Conservation (phyloP, 2,888 invertebrate genomes). For the Arrhopalites spinosus region DNA sequence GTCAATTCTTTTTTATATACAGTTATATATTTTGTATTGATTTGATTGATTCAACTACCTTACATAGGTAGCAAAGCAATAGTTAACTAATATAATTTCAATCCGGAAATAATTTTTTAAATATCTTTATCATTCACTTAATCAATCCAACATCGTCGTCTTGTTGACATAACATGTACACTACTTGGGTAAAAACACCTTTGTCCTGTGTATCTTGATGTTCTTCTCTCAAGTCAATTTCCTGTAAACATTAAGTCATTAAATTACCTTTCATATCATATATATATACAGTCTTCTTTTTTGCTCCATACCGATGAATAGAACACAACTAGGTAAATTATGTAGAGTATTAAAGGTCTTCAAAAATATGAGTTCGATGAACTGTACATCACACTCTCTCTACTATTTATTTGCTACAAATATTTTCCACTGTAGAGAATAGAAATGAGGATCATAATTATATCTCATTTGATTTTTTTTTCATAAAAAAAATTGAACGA, state of each 20-base stretch:
- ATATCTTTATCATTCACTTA: background rate
- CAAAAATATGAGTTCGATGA: constrained; percentile 22
- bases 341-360: background rate
- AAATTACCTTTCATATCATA: background rate
- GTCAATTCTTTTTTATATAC: background rate
- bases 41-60: background rate
- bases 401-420: too few species aligned
- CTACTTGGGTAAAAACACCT: background rate
- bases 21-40: background rate
- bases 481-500: background rate
- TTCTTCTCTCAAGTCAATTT: constrained; percentile 25
- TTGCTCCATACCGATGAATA: background rate
- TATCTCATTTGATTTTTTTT: too few species aligned
- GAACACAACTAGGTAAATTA: constrained; percentile 1
- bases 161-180: constrained; percentile 7
- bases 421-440: too few species aligned
- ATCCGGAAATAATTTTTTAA: constrained; percentile 9
- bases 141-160: background rate
- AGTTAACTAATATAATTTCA: background rate
- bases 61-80: background rate
- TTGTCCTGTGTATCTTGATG: background rate
- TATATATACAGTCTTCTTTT: too few species aligned
- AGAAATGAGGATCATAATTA: too few species aligned
- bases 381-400: too few species aligned
- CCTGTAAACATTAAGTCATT: constrained; percentile 34